A percentile compares a stretch with the other conserved stretches of the same genome.
These are phyloP conservation scores for Centropus unirufus DNA, from an alignment of 2,113 vertebrate genomes.

Conservation along the genomic window DNA sequence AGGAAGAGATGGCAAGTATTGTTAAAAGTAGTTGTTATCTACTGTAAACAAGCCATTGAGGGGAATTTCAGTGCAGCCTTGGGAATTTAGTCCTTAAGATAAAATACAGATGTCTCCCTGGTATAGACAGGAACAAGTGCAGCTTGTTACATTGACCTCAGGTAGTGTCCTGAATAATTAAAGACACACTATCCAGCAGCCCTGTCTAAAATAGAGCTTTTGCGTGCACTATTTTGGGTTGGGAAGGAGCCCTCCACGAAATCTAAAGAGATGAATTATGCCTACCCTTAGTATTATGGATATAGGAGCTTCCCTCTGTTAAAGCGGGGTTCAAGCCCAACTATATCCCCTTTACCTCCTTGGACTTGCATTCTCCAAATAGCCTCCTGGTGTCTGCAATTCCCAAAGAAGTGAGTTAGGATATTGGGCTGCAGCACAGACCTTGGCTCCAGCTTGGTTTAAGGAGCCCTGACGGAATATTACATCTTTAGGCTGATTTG, in stretches of 20 bases:
- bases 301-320: not conserved
- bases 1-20: not conserved
- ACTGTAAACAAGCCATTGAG: not conserved
- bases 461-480: not conserved
- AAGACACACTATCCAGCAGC: not conserved
- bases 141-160: not conserved
- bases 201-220: not conserved
- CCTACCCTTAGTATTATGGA: not conserved
- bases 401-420: not conserved
- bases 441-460: not conserved
- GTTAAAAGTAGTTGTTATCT: not conserved
- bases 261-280: not conserved
- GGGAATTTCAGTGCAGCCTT: not conserved
- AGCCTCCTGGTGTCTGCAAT: not conserved
- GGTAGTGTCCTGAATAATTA: not conserved
- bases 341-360: not conserved
- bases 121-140: not conserved
- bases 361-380: not conserved
- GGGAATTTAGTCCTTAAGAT: not conserved
- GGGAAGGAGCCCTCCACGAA: not conserved
- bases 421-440: not conserved
- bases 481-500: not conserved
- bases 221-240: fast-evolving
- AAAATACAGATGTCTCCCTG: not conserved
- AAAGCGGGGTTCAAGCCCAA: not conserved